Percentiles rank a stretch among this genome's conserved stretches.
Conservation (phyloP, 2,888 invertebrate species). For the Trimorus sp. region DNA sequence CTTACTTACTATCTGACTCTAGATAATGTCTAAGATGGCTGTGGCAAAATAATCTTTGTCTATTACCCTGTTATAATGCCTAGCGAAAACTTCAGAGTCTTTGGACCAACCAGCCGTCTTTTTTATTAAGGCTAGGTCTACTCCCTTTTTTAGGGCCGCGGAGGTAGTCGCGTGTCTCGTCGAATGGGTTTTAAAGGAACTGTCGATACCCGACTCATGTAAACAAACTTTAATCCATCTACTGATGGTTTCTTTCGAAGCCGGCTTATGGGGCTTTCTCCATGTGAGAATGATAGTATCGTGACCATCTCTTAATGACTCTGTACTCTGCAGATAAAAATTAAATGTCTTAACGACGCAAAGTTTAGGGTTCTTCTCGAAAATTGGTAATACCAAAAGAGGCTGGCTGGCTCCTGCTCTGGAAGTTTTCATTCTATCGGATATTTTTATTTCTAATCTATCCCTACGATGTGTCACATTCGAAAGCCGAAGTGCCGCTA, state of each 20-base stretch:
- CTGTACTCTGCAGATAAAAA: background rate
- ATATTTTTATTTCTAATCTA: slow-evolving; percentile 12
- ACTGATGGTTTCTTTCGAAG: background rate
- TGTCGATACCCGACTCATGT: background rate
- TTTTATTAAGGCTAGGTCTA: background rate
- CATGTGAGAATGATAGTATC: background rate
- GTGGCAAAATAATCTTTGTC: background rate
- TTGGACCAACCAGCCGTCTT: background rate
- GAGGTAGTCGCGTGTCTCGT: too few species aligned
- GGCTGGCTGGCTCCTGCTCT: slow-evolving; percentile 1
- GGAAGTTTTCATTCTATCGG: slow-evolving; percentile 20
- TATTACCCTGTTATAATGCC: background rate
- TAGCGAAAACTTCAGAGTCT: background rate
- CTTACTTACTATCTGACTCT: too few species aligned
- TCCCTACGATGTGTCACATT: slow-evolving; percentile 12
- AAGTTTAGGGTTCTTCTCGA: background rate
- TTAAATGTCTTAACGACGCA: background rate
- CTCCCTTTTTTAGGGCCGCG: background rate
- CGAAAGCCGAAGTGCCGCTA: slow-evolving; percentile 17
- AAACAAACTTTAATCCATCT: background rate
- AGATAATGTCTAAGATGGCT: too few species aligned
- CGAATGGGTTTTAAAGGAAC: too few species aligned
- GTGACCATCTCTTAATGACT: background rate
- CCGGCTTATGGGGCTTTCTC: background rate
- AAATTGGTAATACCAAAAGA: background rate